These are phyloP conservation scores for Quadriops clusia DNA, from an alignment of 2,888 invertebrate species.

Conservation along the genomic window DNA sequence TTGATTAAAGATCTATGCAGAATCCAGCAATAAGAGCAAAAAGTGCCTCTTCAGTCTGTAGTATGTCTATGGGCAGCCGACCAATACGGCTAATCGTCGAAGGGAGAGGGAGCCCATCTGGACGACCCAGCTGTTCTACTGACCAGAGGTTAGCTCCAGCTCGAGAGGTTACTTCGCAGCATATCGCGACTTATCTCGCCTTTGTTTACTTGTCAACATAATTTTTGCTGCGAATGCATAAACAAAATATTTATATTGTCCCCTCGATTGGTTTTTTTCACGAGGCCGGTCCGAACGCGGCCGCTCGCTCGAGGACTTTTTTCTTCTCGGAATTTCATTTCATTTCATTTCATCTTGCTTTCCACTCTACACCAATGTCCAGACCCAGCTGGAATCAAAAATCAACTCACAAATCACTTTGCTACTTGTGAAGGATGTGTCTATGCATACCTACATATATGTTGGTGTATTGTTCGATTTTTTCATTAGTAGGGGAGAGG, in stretches of 20 bases:
- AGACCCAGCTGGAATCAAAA: background rate
- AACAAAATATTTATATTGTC: conserved; percentile 42
- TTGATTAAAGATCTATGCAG: conserved; percentile 38
- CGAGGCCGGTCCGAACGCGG: conserved; percentile 6
- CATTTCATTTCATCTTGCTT: conserved; percentile 34
- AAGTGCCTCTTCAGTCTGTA: conserved; percentile 34
- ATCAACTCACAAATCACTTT: too few relatives aligned
- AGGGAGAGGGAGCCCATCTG: conserved; percentile 9
- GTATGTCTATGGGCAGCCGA: conserved; percentile 34
- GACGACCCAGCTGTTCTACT: conserved; percentile 24
- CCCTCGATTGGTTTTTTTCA: conserved; percentile 35
- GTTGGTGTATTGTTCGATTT: too few relatives aligned
- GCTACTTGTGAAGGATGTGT: too few relatives aligned
- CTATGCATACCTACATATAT: too few relatives aligned
- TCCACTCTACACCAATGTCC: conserved; percentile 2
- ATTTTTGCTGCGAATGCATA: conserved; percentile 40
- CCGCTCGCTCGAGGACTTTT: conserved; percentile 20
- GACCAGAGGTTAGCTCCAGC: conserved; percentile 37
- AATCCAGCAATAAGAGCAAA: conserved; percentile 31
- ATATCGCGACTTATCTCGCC: conserved; percentile 39
- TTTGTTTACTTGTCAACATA: conserved; percentile 41
- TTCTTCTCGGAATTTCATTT: conserved; percentile 36
- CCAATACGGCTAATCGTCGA: conserved; percentile 19
- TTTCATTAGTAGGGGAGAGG: too few relatives aligned
- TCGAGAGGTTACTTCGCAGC: conserved; percentile 36